Base-by-base conservation (phyloP, 53 echinoderm and acorn worm genomes). In the Echinarachnius parma region DNA sequence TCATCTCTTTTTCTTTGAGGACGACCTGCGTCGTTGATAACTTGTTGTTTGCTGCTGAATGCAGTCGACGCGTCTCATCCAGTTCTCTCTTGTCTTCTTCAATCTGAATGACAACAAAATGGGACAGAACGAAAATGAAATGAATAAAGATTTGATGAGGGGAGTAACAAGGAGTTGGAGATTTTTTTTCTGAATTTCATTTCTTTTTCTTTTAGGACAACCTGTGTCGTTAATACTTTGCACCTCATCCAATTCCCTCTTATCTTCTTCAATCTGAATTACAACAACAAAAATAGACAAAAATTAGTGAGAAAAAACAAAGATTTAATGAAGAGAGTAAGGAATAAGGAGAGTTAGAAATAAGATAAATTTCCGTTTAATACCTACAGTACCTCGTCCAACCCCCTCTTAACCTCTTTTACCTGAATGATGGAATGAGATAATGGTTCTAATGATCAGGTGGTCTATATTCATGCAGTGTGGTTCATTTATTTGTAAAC, bases 11-110 rank as follows among this genome's bases (percentile, higher is more conserved):
- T 49, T 96, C 96, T 31, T 79, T 66, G 15, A 96, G 76, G 25
- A 78, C 54, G 24, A 84, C 84, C 69, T 50, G 83, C 14, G 84
- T 91, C 3, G 81, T 81, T 7, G 87, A 55, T 30, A 96, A 61
- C 34, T 96, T 91, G 53, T 75, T 77, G 71, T 67, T 82, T 47
- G 87, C 78, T 19, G 61, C 78, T 18, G 84, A 75, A 15, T 86
- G 83, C 35, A 91, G 91, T 77, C 91, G 91, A 60, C 77, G 78
- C 23, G 85, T 60, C n/a, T 91, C 82, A 10, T 96, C 91, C 25
- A 84, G 44, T 28, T 91, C 91, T 28, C 80, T 79, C 77, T 53
- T 84, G 21, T 75, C 69, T 14, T 79, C 83, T 50, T 96, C 96
- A 52, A 96, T 71, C 91, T 96, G 20, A 1, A 15, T 8, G n/a